phyloP scores from a whole-genome alignment of 2,888 invertebrate species.

The Cyclophora albipunctata region DNA sequence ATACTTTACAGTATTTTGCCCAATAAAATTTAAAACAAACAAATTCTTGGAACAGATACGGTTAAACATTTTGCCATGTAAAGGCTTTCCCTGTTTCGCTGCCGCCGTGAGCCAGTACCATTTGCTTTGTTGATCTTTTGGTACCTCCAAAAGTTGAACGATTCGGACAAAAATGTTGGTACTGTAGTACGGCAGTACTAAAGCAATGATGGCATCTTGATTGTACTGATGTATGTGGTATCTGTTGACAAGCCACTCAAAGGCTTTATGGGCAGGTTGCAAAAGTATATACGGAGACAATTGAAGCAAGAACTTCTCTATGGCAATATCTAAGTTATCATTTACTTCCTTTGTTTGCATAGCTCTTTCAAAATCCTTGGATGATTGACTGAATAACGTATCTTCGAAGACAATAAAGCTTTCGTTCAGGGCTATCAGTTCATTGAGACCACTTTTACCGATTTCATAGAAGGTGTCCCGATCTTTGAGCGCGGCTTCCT shows the following conservation, averaged over 20 bases:
- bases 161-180: constrained; percentile 90
- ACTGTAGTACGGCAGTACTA: constrained; percentile 94
- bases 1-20: constrained; percentile 45
- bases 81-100: constrained; percentile 83
- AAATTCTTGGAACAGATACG: constrained; percentile 80
- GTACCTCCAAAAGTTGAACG: constrained; percentile 83
- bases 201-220: constrained; percentile 83
- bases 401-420: constrained; percentile 83
- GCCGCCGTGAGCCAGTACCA: constrained; percentile 80
- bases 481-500: constrained; percentile 91
- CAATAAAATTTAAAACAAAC: constrained; percentile 46
- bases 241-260: constrained; percentile 96
- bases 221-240: constrained; percentile 94
- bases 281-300: constrained; percentile 93
- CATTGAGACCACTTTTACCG: constrained; percentile 89
- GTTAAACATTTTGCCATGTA: constrained; percentile 82
- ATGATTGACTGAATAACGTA: constrained; percentile 84
- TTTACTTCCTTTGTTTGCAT: constrained; percentile 86
- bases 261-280: constrained; percentile 87
- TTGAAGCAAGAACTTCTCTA: constrained; percentile 85
- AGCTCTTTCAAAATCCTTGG: constrained; percentile 87
- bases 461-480: constrained; percentile 90
- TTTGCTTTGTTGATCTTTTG: background rate
- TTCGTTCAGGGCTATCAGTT: constrained; percentile 83
- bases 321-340: constrained; percentile 81